Evolutionary conservation across 2,113 vertebrate genomes (phyloP), one percentile per base, ranked within the genome.

Genomic region (Rhodinocichla rosea): DNA sequence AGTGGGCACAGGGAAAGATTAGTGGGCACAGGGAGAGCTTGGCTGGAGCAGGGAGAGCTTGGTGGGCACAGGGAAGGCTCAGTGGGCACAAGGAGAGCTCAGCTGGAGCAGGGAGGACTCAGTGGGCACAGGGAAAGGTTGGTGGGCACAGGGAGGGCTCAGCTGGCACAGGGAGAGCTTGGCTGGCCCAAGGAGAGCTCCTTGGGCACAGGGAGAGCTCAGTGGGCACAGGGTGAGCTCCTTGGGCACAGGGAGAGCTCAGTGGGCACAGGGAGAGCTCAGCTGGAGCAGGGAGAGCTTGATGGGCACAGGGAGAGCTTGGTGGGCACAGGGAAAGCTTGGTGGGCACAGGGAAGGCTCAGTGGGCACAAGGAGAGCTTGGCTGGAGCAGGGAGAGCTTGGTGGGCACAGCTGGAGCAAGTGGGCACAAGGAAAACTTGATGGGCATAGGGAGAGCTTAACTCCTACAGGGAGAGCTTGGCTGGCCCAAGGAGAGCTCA

Each of bases 371-470:
- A 7, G 15, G 28, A 24, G 20, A 13, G 21, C 9, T 50, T 2
- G 0, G 4, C 3, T 4, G 18, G 45, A 2, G 3, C 26, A 39
- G 10, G 19, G 20, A 53, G 37, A 33, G 21, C 5, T 40, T 1
- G 0, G 26, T 2, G 5, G 49, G 52, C 7, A 15, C 39, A n/a
- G n/a, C n/a, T n/a, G n/a, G n/a, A n/a, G n/a, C n/a, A n/a, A 0
- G 11, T 12, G 19, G 49, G 68, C 8, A 55, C 21, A 26, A 7
- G 15, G 28, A 24, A 15, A 13, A 15, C 9, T 50, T 2, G 0
- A 15, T 32, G 28, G 70, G 39, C 5, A 9, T 39, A n/a, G 4
- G 32, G 30, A 33, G 30, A 7, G 10, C 7, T 19, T 0, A n/a
- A n/a, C n/a, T n/a, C n/a, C n/a, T n/a, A 19, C 39, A 42, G 12